phyloP scores from a whole-genome alignment of 2,888 invertebrate species.

The Patella caerulea region DNA sequence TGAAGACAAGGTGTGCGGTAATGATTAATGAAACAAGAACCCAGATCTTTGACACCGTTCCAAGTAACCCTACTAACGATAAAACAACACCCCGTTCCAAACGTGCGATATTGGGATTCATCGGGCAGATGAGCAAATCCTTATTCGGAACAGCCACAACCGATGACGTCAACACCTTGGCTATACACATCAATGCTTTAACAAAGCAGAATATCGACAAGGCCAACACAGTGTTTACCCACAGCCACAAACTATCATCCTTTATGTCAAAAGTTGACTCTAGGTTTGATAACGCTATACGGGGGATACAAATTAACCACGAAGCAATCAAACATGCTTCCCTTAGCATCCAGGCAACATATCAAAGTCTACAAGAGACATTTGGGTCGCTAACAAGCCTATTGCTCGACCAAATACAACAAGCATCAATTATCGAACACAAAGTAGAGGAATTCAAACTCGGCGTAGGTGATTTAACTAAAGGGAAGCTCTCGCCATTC shows the following conservation, averaged over 20 bases:
- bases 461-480: neutral
- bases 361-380: neutral
- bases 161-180: neutral
- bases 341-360: neutral
- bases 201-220: neutral
- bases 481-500: neutral
- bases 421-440: neutral
- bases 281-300: neutral
- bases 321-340: neutral
- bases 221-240: neutral
- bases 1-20: too few relatives aligned
- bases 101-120: neutral
- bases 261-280: neutral
- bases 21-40: too few relatives aligned
- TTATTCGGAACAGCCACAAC: constrained; percentile 12
- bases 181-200: neutral
- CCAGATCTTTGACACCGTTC: too few relatives aligned
- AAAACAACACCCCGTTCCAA: neutral
- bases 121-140: neutral
- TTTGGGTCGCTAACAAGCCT: neutral
- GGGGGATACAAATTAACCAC: neutral
- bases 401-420: neutral
- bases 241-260: neutral
- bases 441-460: neutral
- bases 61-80: too few relatives aligned